Evolutionary conservation across 2,113 vertebrate genomes (phyloP), one percentile per base, ranked within the genome.

Genomic region (Phylloscopus trochilus): DNA sequence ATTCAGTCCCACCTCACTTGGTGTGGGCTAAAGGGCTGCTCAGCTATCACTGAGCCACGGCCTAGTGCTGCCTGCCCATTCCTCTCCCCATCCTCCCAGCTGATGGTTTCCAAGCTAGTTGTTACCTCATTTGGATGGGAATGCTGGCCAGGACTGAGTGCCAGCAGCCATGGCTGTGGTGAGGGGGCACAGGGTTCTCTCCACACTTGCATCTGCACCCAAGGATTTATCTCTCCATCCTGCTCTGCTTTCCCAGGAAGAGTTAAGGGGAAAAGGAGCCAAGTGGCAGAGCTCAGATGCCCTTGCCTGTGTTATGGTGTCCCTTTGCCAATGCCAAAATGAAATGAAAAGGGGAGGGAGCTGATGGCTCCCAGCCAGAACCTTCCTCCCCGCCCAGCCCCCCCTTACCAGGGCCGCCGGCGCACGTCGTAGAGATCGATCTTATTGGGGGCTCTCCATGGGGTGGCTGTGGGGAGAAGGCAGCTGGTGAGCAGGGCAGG

Each of bases 351-450:
- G 94, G 91, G 95, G 94, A 97, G 83, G 95, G 94, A 97, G 96
- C 77, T 96, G 97, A 78, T 84, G 96, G 97, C 91, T 55, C 92
- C 96, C 9, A 15, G 33, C 11, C 2, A 2, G 72, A 41, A 37
- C 27, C 16, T 59, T 60, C 33, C 70, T 72, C 39, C 62, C 62
- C 9, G 2, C 28, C 37, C 14, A 1, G 37, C 39, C 66, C 76
- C 87, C 53, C 60, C 99, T 99, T 96, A 99, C 99, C 99, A 99
- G 27, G 99, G 99, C 93, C 99, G 98, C 90, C 99, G 98, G 97
- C 99, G 99, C 76, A 99, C 99, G 1, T 99, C 99, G 0, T 99
- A 99, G 90, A 99, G 98, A 98, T 99, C 99, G 15, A 99, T 99
- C 98, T 99, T 99, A 93, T 99, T 99, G 92, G 99, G 99, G 8